Percentiles rank a stretch among this genome's conserved stretches.
phyloP scores from a whole-genome alignment of 1,140 invertebrate species.

The Zaprionus kolodkinae region DNA sequence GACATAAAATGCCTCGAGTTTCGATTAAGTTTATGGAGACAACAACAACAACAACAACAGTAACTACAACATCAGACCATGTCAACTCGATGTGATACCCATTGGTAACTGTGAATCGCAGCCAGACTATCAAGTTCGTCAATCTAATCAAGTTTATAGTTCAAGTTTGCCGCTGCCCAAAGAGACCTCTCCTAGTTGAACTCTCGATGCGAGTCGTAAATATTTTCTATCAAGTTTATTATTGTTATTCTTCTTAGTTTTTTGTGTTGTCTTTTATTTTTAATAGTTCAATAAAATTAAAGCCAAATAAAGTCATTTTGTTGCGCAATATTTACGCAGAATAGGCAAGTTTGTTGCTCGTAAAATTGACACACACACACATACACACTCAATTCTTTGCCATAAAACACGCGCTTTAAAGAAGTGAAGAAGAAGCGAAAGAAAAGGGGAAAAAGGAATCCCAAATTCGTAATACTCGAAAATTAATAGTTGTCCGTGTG shows the following conservation, averaged over 20 bases:
- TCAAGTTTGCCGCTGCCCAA: slow-evolving; percentile 53
- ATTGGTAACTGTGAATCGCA: slow-evolving; percentile 26
- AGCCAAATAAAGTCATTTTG: slow-evolving; percentile 75
- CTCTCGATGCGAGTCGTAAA: slow-evolving; percentile 42
- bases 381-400: slow-evolving; percentile 32
- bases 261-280: slow-evolving; percentile 35
- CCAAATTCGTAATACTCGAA: slow-evolving; percentile 32
- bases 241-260: slow-evolving; percentile 1
- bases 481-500: slow-evolving; percentile 69
- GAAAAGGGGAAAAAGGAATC: not conserved
- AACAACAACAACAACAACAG: not conserved
- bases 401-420: slow-evolving; percentile 13
- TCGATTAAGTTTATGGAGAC: slow-evolving; percentile 36
- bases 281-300: slow-evolving; percentile 72
- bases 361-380: slow-evolving; percentile 41
- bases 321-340: slow-evolving; percentile 76
- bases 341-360: slow-evolving; percentile 43
- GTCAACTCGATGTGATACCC: slow-evolving; percentile 2
- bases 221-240: slow-evolving; percentile 16
- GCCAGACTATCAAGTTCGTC: slow-evolving; percentile 25
- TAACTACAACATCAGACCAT: not conserved
- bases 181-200: slow-evolving; percentile 14
- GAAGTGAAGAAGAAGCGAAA: not conserved
- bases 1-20: slow-evolving; percentile 28
- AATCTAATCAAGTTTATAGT: slow-evolving; percentile 74